Conservation (phyloP, 2,888 invertebrate species). For the Caradrina kadenii region DNA sequence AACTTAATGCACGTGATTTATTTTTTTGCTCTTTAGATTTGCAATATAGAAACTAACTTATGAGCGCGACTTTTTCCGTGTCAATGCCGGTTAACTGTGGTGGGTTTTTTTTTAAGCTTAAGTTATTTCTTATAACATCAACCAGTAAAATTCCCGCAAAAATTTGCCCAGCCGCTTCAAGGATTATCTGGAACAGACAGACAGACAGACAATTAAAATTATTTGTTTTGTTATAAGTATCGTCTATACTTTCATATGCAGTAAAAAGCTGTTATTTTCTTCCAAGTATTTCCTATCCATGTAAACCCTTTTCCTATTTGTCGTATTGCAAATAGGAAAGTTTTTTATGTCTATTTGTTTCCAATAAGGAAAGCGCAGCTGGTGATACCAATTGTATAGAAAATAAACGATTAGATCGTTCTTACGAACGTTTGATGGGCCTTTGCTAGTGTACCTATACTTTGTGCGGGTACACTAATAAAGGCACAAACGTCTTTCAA, state of each 20-base stretch:
- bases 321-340: not conserved
- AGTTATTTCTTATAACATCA: too few relatives aligned
- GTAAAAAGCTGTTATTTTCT: too few relatives aligned
- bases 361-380: not conserved
- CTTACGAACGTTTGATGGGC: not conserved
- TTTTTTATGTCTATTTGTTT: not conserved
- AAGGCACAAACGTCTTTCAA: conserved; percentile 34
- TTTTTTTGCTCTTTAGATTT: not conserved
- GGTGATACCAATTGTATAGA: not conserved
- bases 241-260: too few relatives aligned
- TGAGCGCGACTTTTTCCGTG: too few relatives aligned
- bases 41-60: not conserved
- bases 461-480: not conserved
- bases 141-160: too few relatives aligned
- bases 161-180: too few relatives aligned
- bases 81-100: too few relatives aligned
- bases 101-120: too few relatives aligned
- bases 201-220: too few relatives aligned
- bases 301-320: not conserved
- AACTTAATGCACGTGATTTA: conserved; percentile 14
- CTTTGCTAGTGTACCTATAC: not conserved
- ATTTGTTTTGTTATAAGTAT: too few relatives aligned
- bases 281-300: not conserved
- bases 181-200: too few relatives aligned
- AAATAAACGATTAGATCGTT: conserved; percentile 2